phyloP scores from a whole-genome alignment of 2,888 invertebrate species.

The Argyresthia albistria region DNA sequence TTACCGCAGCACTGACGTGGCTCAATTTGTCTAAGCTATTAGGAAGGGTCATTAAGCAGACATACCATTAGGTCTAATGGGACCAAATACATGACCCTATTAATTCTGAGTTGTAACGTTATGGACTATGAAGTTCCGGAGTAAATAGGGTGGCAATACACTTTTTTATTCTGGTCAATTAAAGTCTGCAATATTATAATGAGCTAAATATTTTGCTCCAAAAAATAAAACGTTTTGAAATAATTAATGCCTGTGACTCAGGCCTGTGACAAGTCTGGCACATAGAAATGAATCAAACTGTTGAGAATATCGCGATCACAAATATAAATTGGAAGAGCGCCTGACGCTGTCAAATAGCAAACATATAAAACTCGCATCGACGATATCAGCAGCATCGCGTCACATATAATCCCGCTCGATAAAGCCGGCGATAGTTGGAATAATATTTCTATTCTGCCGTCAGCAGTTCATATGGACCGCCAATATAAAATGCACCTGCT shows the following conservation, averaged over 20 bases:
- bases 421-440: slow-evolving; percentile 30
- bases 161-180: too few species aligned
- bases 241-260: too few species aligned
- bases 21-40: background rate
- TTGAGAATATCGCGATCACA: background rate
- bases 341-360: background rate
- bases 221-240: too few species aligned
- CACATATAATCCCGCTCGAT: slow-evolving; percentile 28
- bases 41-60: background rate
- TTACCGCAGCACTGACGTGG: background rate
- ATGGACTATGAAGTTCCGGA: background rate
- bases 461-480: slow-evolving; percentile 27
- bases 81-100: background rate
- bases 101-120: background rate
- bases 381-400: slow-evolving; percentile 1
- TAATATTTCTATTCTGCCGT: slow-evolving; percentile 37
- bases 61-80: background rate
- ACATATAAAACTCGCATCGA: slow-evolving; percentile 1
- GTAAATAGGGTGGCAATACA: background rate
- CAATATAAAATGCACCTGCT: slow-evolving; percentile 29
- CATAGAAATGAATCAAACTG: too few species aligned
- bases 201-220: too few species aligned
- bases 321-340: background rate
- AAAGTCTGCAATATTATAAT: too few species aligned
- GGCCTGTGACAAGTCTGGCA: too few species aligned